Evolutionary conservation across 2,888 invertebrate genomes (phyloP), one percentile per base, ranked within the genome.

Genomic region (Pecten maximus): DNA sequence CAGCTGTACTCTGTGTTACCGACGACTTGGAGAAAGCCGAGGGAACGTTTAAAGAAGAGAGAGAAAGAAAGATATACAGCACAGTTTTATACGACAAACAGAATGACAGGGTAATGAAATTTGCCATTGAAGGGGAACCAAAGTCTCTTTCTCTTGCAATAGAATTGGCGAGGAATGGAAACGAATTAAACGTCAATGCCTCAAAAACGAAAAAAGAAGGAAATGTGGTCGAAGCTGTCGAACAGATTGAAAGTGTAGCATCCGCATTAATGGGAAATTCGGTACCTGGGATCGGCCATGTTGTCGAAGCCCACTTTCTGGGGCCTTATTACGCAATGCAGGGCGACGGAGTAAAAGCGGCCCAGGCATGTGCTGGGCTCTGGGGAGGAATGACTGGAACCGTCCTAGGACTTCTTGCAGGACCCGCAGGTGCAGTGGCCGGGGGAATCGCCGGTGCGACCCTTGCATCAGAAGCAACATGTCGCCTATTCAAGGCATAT

Each of bases 401-500:
- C n/a, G 40, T 87, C 16, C n/a, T 87, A n/a, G 87, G 87, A 35
- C 40, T 87, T 28, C 23, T 87, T 8, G 40, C 40, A 40, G 87
- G 87, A 23, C 87, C 87, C 35, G 87, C 8, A 23, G 87, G 87
- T 8, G 87, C 40, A 40, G 40, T 87, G 40, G 87, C 12, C 8
- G 87, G 87, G 19, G 87, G 87, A 10, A 12, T 87, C n/a, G 87
- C 87, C n/a, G 87, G 87, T 10, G 87, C 40, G 23, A 28, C 44
- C 2, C 6, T 40, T 16, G 40, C 87, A 2, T 40, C 40, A 10
- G 44, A n/a, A 35, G 87, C 40, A 40, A 87, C 87, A 40, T n/a
- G 40, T n/a, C n/a, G 19, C 6, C 44, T 87, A 2, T 44, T 87
- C 40, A 87, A 87, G 28, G 44, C 40, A 0, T 87, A 16, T 23